Evolutionary conservation across 1,140 invertebrate genomes (phyloP).

Genomic region (Drosophila busckii): DNA sequence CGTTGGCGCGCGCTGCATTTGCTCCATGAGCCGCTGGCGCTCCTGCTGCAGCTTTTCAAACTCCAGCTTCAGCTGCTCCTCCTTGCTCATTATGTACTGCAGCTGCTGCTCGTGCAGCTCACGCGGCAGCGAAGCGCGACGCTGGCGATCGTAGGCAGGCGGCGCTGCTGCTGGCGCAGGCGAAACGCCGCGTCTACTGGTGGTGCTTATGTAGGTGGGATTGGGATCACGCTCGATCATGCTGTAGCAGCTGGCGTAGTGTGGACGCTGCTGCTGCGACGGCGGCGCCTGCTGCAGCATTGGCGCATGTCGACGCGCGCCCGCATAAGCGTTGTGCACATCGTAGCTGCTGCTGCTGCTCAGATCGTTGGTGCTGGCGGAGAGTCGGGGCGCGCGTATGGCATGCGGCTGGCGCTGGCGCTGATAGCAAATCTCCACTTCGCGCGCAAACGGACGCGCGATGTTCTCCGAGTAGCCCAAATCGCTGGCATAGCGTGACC

Average conservation of each 20-base stretch:
- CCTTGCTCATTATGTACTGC: slow-evolving; percentile 84
- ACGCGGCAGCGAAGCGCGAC: slow-evolving; percentile 82
- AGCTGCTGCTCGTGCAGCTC: slow-evolving; percentile 85
- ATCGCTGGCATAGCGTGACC: slow-evolving; percentile 64
- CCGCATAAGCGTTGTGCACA: slow-evolving; percentile 57
- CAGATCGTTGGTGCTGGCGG: slow-evolving; percentile 69
- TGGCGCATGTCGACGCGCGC: slow-evolving; percentile 52
- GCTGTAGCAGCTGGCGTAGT: slow-evolving; percentile 76
- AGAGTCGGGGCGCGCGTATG: slow-evolving; percentile 62
- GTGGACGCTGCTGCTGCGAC: slow-evolving; percentile 53
- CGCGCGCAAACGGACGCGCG: slow-evolving; percentile 61
- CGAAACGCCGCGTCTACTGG: slow-evolving; percentile 79
- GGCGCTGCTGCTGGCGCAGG: slow-evolving; percentile 79
- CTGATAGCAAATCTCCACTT: slow-evolving; percentile 77
- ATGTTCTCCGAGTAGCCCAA: slow-evolving; percentile 75
- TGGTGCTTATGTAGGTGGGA: slow-evolving; percentile 79
- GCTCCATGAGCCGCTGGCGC: slow-evolving; percentile 79
- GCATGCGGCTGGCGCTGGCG: slow-evolving; percentile 28
- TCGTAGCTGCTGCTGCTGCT: slow-evolving; percentile 49
- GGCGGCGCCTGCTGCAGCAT: slow-evolving; percentile 57
- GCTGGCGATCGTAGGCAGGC: slow-evolving; percentile 71
- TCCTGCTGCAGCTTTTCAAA: slow-evolving; percentile 82
- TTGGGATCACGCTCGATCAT: slow-evolving; percentile 79
- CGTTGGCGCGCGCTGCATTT: slow-evolving; percentile 67
- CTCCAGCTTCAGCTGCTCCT: slow-evolving; percentile 83